Evolutionary conservation across 2,888 invertebrate genomes (phyloP), one percentile per base, ranked within the genome.

Genomic region (Lypha dubia): DNA sequence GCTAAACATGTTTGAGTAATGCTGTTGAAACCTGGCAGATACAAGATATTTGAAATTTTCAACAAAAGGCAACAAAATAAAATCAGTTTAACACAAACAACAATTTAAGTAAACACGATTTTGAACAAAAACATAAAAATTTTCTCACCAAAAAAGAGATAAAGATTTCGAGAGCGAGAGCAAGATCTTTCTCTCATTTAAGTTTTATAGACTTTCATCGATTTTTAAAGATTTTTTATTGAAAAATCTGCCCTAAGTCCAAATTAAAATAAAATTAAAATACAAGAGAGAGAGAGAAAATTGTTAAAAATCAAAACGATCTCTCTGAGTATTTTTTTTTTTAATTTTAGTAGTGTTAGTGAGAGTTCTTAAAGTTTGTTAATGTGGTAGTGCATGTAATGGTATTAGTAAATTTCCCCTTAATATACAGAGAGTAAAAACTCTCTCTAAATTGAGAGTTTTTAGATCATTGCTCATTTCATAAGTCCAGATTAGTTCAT

Each of bases 21-120:
- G 84, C 81, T 84, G 84, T 81, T 84, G 77, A 79, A 84, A 84
- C 81, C 84, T 84, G 84, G 84, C 81, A 84, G 81, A 68, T 84
- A 84, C 84, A 84, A 84, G 84, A 84, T 84, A 81, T 79, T 84
- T 84, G 70, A 81, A 84, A 84, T 84, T 81, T 84, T 75, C 77
- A 84, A 75, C 49, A 53, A 79, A 49, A 20, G 8, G 17, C 20
- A 49, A 58, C 51, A 53, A 58, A 56, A 67, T 38, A 28, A 60
- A 58, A 70, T 65, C 60, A 68, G 20, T 32, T 63, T 56, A 24
- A 68, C 56, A 75, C 13, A 15, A 58, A 60, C 20, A 60, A 58
- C 1, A 62, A 65, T 1, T n/a, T 22, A 13, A 49, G 46, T 32
- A 65, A 67, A 63, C 62, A 58, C 74, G 35, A 46, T 49, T 13